A percentile compares a stretch with the other conserved stretches of the same genome.
Evolutionary conservation across 2,113 vertebrate genomes (phyloP).

Genomic region (human): DNA sequence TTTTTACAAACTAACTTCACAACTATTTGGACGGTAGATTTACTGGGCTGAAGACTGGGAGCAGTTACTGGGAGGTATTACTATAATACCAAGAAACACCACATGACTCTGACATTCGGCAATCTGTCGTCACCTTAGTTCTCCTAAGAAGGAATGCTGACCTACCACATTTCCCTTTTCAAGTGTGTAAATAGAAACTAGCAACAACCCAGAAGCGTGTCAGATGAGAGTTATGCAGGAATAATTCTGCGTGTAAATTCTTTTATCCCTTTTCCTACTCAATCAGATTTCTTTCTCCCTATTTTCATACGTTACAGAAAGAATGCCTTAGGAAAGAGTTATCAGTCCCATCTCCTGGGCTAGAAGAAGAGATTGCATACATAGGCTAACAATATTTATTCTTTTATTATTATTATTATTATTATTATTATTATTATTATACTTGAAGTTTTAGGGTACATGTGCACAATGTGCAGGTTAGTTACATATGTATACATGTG

Average conservation of each 20-base stretch:
- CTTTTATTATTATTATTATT: neutral
- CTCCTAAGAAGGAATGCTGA: constrained; percentile 47
- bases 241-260: neutral
- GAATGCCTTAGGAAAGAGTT: neutral
- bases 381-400: neutral
- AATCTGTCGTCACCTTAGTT: neutral
- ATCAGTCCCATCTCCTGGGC: neutral
- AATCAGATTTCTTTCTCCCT: constrained; percentile 9
- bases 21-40: neutral
- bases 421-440: too few relatives aligned
- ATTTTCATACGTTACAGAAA: neutral
- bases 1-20: neutral
- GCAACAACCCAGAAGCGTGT: neutral
- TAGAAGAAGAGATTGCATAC: neutral
- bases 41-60: constrained; percentile 9
- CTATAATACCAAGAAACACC: neutral
- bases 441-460: too few relatives aligned
- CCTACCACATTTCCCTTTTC: constrained; percentile 23
- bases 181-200: constrained; percentile 53
- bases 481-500: too few relatives aligned
- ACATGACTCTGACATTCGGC: constrained; percentile 7
- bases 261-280: neutral
- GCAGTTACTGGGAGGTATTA: neutral
- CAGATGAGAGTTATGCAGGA: constrained; percentile 7
- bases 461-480: too few relatives aligned